Evolutionary conservation across 2,113 vertebrate species (phyloP).

Genomic region (Peromyscus californicus): DNA sequence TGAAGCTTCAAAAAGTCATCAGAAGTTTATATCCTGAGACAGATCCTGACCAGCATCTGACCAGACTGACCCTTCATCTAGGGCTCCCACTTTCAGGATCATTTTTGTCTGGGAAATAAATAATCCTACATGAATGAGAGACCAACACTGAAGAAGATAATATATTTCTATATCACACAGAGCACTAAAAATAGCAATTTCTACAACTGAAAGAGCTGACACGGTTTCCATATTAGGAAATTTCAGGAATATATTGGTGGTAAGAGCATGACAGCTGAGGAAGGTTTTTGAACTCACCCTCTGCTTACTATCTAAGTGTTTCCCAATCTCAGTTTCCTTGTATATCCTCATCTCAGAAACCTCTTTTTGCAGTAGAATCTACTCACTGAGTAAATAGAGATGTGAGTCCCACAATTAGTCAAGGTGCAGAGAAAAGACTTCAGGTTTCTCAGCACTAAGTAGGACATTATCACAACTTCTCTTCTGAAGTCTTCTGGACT

Average conservation of each 20-base stretch:
- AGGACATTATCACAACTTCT: neutral
- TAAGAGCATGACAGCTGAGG: neutral
- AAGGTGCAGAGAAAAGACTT: neutral
- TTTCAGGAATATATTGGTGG: neutral
- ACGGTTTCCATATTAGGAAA: neutral
- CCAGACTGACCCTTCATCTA: too few species aligned
- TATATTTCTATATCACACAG: neutral
- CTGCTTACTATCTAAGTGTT: neutral
- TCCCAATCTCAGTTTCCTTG: neutral
- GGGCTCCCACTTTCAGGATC: neutral
- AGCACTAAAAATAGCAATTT: neutral
- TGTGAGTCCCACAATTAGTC: neutral
- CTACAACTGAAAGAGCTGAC: neutral
- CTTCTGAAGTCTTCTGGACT: neutral
- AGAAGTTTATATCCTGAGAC: neutral
- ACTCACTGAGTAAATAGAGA: neutral
- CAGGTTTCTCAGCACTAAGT: neutral
- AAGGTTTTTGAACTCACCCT: neutral
- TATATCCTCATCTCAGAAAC: neutral
- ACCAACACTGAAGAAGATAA: neutral
- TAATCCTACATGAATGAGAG: neutral
- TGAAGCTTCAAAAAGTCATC: neutral
- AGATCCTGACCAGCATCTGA: neutral
- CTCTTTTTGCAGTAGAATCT: neutral
- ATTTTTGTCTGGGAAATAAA: neutral